phyloP scores from a whole-genome alignment of 2,797 vertebrate genomes.

The Chiroxiphia lanceolata region DNA sequence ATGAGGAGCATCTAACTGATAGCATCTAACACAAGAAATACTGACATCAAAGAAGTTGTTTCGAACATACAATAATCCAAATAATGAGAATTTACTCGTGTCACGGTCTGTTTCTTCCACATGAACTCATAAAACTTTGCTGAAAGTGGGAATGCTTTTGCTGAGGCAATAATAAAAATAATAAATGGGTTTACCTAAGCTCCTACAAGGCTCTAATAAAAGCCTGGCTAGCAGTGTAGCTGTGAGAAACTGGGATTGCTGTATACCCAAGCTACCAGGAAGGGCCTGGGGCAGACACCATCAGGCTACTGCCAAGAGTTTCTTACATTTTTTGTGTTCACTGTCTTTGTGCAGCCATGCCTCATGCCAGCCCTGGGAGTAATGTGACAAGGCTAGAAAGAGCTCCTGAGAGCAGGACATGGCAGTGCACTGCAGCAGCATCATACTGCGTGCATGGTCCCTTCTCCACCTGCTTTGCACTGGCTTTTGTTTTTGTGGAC shows the following conservation, averaged over 20 bases:
- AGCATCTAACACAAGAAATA: neutral
- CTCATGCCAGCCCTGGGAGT: rapidly evolving
- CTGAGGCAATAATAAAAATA: neutral
- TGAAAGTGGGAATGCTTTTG: neutral
- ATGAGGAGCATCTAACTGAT: neutral
- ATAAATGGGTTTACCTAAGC: neutral
- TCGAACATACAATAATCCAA: neutral
- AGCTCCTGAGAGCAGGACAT: neutral
- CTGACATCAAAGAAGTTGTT: neutral
- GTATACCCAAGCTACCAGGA: neutral
- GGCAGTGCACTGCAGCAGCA: rapidly evolving
- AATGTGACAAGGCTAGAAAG: neutral
- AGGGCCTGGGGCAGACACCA: neutral
- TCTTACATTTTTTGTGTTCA: rapidly evolving
- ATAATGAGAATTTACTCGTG: neutral
- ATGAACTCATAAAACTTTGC: neutral
- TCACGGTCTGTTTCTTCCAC: neutral
- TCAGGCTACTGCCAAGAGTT: neutral
- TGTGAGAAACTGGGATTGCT: neutral
- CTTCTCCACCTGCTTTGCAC: neutral
- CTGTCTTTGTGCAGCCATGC: rapidly evolving
- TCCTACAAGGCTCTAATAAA: neutral
- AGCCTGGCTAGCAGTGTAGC: neutral
- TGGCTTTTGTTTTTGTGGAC: neutral
- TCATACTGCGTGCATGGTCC: neutral